Evolutionary conservation across 2,113 vertebrate genomes (phyloP), one percentile per base, ranked within the genome.

Genomic region (Vidua macroura): DNA sequence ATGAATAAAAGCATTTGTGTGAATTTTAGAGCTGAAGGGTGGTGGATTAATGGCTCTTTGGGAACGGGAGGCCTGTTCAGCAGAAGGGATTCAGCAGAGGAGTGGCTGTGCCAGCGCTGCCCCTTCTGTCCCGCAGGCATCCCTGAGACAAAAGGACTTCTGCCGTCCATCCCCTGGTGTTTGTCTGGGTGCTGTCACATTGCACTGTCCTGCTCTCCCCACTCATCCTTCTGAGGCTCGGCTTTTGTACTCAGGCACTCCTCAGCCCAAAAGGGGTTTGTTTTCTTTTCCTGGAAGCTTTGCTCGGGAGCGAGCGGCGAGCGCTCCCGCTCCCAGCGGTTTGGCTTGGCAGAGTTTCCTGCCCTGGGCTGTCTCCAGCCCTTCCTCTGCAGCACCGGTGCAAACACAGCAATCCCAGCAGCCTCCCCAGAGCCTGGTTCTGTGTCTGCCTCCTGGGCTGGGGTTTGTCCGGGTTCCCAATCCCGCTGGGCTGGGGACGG

Each of bases 201-300:
- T 19, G 69, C 19, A 1, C 63, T 12, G 16, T 41, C 69, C 77
- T 58, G 69, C 51, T 68, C 52, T 58, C 16, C 19, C 46, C 7
- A 2, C 10, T 2, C 16, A 8, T 28, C 35, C 14, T 55, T 16
- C 35, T 12, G 52, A 10, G 51, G 60, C 48, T 2, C 56, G 28
- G 52, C 12, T 25, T 72, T 82, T 53, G 33, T 39, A 18, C 25
- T 82, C 48, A 69, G 80, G 51, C 55, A 1, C 39, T 84, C 35
- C 5, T 15, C 15, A 3, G 39, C 56, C 73, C 5, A 1, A 20
- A 22, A 86, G 10, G 28, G 19, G 7, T 73, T 93, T 81, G 43
- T 83, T 84, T 91, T 67, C 62, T 69, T 95, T 90, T 22, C 91
- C 55, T 92, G 73, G 86, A 88, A 74, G 70, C 90, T 52, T 13